These are phyloP conservation scores for Acanthiza pusilla DNA, from an alignment of 2,797 vertebrate species.

Conservation along the genomic window DNA sequence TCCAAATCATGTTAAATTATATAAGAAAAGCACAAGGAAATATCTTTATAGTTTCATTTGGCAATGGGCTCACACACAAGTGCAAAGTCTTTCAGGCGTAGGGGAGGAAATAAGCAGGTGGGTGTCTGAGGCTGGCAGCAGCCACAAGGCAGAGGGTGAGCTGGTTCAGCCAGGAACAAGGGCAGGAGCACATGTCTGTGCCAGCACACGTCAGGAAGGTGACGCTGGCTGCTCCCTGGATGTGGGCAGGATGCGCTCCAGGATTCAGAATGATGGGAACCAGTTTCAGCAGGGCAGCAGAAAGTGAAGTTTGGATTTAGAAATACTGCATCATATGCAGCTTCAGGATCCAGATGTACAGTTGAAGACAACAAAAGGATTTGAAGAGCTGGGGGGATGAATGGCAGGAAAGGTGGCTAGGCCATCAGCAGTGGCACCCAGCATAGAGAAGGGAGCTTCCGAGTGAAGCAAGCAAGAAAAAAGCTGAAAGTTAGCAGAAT, in stretches of 20 bases:
- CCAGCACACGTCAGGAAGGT: neutral
- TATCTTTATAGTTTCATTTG: neutral
- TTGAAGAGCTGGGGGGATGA: neutral
- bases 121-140: neutral
- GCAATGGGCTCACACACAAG: neutral
- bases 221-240: neutral
- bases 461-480: neutral
- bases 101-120: neutral
- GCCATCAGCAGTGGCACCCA: neutral
- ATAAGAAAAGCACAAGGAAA: neutral
- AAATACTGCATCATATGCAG: neutral
- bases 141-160: neutral
- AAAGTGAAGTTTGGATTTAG: neutral
- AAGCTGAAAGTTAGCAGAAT: neutral
- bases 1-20: neutral
- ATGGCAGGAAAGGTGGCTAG: neutral
- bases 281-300: neutral
- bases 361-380: neutral
- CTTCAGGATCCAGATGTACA: neutral
- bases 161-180: neutral
- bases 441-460: neutral
- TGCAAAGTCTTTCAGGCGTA: neutral
- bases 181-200: rapidly evolving
- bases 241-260: neutral
- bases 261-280: neutral